phyloP scores from a whole-genome alignment of 1,140 invertebrate species.

The Adelges cooleyi region DNA sequence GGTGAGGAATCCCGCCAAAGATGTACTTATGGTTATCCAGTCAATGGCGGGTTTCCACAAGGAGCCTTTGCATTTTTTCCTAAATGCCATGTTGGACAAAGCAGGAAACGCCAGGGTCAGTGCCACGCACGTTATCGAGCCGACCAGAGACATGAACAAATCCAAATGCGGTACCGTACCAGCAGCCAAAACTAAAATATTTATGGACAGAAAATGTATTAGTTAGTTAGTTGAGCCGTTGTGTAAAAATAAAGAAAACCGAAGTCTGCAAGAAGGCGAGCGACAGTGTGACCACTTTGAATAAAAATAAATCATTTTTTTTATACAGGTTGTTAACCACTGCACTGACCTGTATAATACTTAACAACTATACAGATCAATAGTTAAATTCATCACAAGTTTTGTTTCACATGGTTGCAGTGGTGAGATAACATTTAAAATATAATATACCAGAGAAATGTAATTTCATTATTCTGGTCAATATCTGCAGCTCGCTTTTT shows the following conservation, averaged over 20 bases:
- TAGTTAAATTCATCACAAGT: background rate
- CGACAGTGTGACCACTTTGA: too few species aligned
- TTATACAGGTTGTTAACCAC: background rate
- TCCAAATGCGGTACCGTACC: constrained; percentile 69
- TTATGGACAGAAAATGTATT: too few species aligned
- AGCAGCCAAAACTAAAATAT: constrained; percentile 62
- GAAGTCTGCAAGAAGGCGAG: too few species aligned
- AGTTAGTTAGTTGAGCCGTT: background rate
- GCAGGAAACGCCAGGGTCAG: constrained; percentile 81
- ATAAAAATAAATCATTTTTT: background rate
- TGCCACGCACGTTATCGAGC: constrained; percentile 73
- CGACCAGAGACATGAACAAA: constrained; percentile 79
- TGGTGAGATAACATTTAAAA: too few species aligned
- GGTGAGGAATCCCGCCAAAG: constrained; percentile 1
- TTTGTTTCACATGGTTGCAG: too few species aligned
- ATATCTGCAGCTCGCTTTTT: too few species aligned
- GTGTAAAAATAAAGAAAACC: background rate
- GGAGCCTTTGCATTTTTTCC: background rate
- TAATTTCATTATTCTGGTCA: too few species aligned
- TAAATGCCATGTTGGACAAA: constrained; percentile 37
- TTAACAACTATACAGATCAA: background rate
- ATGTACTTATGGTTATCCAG: background rate
- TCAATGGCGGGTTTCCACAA: background rate
- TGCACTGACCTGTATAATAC: background rate
- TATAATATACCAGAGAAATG: too few species aligned